Evolutionary conservation across 2,797 vertebrate genomes (phyloP), one percentile per base, ranked within the genome.

Genomic region (Sebastes aleutianus): DNA sequence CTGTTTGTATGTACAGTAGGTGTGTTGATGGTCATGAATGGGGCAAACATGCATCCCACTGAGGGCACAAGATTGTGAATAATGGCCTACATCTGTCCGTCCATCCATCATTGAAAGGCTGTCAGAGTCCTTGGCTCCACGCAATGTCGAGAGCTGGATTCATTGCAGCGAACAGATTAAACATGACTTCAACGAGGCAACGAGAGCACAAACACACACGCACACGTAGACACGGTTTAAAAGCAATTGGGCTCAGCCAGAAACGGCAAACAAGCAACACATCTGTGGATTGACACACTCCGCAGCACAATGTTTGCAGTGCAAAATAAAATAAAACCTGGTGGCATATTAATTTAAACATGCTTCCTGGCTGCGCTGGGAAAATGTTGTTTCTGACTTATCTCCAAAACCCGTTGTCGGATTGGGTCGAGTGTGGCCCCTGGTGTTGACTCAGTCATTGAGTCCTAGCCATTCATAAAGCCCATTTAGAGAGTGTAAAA

Each of bases 131-230:
- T 85, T 56, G 78, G 88, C 90, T 96, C 96, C 93, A 95, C 91
- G 89, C 94, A 95, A 95, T 74, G 95, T 95, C 90, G 92, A 93
- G 95, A 95, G 94, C 88, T 75, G 83, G 91, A 78, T 82, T 82
- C 77, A 69, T 74, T 61, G 88, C 87, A 88, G 89, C 65, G 20
- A 68, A 80, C 31, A 61, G 67, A 83, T 84, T 76, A 83, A 80
- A 84, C 83, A 78, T 64, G 58, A 68, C 83, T 80, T 80, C 84
- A 79, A 83, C 63, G 75, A 73, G 83, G 82, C 74, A 84, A 84
- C 39, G 47, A 86, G 81, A 92, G 85, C 78, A 78, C 65, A 80
- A 68, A 87, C 83, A 89, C 83, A 88, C 53, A 58, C 36, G 63
- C 72, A 85, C 78, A 75, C 64, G 65, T 5, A 62, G 20, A 76